Base-by-base conservation (phyloP, 2,888 invertebrate species). In the Zootermopsis nevadensis region DNA sequence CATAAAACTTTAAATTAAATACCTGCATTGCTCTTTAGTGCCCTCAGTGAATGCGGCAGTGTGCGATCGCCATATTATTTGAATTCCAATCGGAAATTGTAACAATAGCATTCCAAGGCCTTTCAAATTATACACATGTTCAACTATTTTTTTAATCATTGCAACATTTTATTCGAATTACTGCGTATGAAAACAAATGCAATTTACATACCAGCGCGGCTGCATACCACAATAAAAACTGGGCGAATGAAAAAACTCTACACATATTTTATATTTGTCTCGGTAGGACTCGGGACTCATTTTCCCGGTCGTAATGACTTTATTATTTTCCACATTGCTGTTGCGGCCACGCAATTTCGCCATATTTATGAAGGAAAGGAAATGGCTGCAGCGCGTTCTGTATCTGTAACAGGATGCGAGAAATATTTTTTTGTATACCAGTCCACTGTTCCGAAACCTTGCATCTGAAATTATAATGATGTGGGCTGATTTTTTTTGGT, bases 281-380 rank as follows among this genome's bases (percentile, higher is more conserved):
- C n/a, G n/a, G 60, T 27, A 0, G 60, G n/a, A 27, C n/a, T 60
- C 48, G 22, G 55, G 24, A 55, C 12, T 55, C 6, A 19, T 55
- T 60, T 60, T 60, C 60, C 60, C 60, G 60, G 27, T n/a, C n/a
- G 60, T 60, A 60, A 60, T 60, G 60, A 27, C 60, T 60, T 60
- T 60, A 60, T 60, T 60, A 60, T 60, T 60, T 60, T 60, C 27
- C 27, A n/a, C 60, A 60, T 60, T 60, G 60, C 60, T 8, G 27
- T 22, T 8, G n/a, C n/a, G 60, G 60, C 27, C 27, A 60, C 53
- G 8, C 53, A 6, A 6, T 38, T 19, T 19, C 53, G 24, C 19
- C 6, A 27, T n/a, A 60, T 60, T 60, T 2, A n/a, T n/a, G 60
- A n/a, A 60, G 27, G 60, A 60, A 27, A n/a, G 27, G 60, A 27